phyloP scores from a whole-genome alignment of 2,888 invertebrate species.

The Acronicta leporina region DNA sequence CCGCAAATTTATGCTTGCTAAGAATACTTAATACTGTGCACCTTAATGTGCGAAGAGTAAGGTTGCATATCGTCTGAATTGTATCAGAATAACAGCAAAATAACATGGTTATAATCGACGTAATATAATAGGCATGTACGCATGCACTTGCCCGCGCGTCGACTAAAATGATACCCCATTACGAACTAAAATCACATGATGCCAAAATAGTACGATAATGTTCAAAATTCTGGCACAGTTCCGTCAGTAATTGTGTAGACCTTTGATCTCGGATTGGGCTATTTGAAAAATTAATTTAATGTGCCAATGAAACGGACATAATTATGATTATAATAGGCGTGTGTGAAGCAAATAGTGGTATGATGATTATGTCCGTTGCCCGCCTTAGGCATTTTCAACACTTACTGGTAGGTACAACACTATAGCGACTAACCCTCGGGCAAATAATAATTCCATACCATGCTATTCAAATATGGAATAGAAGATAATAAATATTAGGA shows the following conservation, averaged over 20 bases:
- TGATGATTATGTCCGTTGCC: conserved; percentile 15
- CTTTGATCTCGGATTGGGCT: conserved; percentile 70
- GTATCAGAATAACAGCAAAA: not conserved
- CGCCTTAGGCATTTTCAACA: conserved; percentile 49
- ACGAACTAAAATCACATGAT: conserved; percentile 73
- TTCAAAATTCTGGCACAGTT: conserved; percentile 63
- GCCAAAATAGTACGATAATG: conserved; percentile 66
- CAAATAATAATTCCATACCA: conserved; percentile 26
- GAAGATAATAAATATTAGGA: conserved; percentile 17
- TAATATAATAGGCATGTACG: conserved; percentile 73
- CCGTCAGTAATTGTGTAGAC: conserved; percentile 65
- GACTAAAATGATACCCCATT: conserved; percentile 73
- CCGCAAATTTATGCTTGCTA: conserved; percentile 49
- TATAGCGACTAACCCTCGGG: conserved; percentile 37
- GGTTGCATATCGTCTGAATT: not conserved
- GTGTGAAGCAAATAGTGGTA: conserved; percentile 26
- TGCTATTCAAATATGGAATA: conserved; percentile 36
- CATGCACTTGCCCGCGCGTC: conserved; percentile 72
- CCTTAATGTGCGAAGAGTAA: conserved; percentile 42
- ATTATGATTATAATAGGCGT: conserved; percentile 35
- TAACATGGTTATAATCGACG: conserved; percentile 31
- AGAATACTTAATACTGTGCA: conserved; percentile 34
- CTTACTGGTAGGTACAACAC: conserved; percentile 26
- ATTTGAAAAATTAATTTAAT: conserved; percentile 49
- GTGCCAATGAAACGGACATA: conserved; percentile 41